These are phyloP conservation scores for Nematolebias whitei DNA, from an alignment of 2,113 vertebrate genomes.

Conservation along the genomic window DNA sequence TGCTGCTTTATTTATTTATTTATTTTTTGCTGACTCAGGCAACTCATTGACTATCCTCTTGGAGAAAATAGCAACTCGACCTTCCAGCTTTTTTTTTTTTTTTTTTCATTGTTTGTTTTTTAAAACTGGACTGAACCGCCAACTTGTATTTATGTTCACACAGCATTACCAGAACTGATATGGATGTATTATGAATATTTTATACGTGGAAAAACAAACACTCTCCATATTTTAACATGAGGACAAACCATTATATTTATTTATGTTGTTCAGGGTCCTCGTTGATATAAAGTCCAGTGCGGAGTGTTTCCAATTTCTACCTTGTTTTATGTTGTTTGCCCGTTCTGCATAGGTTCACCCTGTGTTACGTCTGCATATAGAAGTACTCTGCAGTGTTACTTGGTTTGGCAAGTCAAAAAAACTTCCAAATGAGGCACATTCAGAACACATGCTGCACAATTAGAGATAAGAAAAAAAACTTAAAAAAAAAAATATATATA, in stretches of 20 bases:
- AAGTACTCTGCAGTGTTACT: too few relatives aligned
- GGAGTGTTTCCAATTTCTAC: neutral
- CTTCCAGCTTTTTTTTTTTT: neutral
- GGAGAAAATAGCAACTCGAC: slow-evolving; percentile 7
- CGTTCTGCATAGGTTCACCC: neutral
- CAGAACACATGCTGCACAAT: too few relatives aligned
- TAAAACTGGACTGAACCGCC: neutral
- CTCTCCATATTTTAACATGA: neutral
- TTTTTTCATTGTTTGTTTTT: neutral
- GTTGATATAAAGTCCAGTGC: neutral
- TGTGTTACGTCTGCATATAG: neutral
- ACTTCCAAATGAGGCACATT: too few relatives aligned
- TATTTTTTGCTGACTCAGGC: slow-evolving; percentile 7
- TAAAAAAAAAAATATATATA: too few relatives aligned
- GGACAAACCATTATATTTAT: neutral
- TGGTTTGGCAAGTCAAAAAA: too few relatives aligned
- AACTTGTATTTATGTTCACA: neutral
- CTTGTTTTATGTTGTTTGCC: neutral
- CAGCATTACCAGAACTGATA: neutral
- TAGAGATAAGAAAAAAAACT: too few relatives aligned
- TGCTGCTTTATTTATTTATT: too few relatives aligned
- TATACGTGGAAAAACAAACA: neutral
- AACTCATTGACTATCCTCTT: neutral
- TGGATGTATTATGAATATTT: neutral
- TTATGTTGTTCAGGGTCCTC: neutral